Conservation (phyloP, 1,140 invertebrate genomes). For the Pogonus chalceus region DNA sequence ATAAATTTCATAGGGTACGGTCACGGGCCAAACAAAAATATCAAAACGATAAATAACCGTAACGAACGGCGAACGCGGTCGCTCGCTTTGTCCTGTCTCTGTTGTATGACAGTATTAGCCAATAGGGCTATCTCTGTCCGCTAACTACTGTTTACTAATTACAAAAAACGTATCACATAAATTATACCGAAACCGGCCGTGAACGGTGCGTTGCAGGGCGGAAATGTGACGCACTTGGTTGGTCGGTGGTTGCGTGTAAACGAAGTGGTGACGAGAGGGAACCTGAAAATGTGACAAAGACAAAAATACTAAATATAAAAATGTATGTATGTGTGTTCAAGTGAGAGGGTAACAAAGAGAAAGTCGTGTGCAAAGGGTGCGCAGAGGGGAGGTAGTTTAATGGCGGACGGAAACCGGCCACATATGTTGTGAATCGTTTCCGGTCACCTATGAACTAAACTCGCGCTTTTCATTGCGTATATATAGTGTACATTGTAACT, state of each 20-base stretch:
- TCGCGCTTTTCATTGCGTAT: too few species aligned
- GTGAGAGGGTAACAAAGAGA: background rate
- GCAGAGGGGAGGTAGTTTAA: constrained; percentile 8
- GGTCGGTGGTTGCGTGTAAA: background rate
- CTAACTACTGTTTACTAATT: constrained; percentile 11
- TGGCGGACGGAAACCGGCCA: constrained; percentile 21
- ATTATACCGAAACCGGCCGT: constrained; percentile 11
- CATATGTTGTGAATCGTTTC: constrained; percentile 20
- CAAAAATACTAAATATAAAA: constrained; percentile 9
- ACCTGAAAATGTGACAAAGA: background rate
- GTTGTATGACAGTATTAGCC: too few species aligned
- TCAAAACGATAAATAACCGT: constrained; percentile 14
- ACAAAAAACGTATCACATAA: constrained; percentile 15
- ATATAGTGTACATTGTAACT: too few species aligned
- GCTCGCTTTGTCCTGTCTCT: background rate
- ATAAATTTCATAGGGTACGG: background rate
- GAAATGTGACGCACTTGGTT: background rate
- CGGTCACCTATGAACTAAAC: constrained; percentile 21
- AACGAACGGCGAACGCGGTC: constrained; percentile 11
- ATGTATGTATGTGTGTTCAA: constrained; percentile 1
- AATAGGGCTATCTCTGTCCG: background rate
- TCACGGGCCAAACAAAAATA: constrained; percentile 9
- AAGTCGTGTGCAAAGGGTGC: too few species aligned
- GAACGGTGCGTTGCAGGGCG: background rate
- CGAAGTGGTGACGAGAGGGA: background rate